Evolutionary conservation across 2,888 invertebrate genomes (phyloP).

Genomic region (Drosophila phalerata): DNA sequence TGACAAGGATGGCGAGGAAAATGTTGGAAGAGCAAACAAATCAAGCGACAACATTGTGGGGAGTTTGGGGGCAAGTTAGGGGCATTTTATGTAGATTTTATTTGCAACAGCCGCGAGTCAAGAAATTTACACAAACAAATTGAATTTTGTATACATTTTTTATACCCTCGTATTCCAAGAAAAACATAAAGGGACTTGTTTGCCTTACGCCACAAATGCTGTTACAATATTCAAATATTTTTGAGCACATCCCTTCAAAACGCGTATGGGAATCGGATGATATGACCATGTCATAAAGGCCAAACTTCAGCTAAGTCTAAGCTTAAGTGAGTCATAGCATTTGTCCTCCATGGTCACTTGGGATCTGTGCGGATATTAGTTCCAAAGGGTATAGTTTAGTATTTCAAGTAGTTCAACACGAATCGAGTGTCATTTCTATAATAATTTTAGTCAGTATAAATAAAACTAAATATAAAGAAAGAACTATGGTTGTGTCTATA

Average conservation of each 20-base stretch:
- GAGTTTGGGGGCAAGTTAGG: slow-evolving; percentile 5
- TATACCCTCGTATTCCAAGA: slow-evolving; percentile 54
- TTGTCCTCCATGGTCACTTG: slow-evolving; percentile 6
- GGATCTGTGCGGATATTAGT: background rate
- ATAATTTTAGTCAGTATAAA: too few species aligned
- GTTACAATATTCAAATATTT: slow-evolving; percentile 32
- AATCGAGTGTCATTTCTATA: too few species aligned
- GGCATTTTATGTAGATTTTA: slow-evolving; percentile 75
- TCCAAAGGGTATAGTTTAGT: too few species aligned
- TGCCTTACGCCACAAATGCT: slow-evolving; percentile 53
- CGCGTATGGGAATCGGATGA: background rate
- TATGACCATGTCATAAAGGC: slow-evolving; percentile 12
- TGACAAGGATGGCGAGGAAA: background rate
- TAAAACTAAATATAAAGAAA: too few species aligned
- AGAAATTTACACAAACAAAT: slow-evolving; percentile 73
- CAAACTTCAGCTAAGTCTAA: slow-evolving; percentile 2
- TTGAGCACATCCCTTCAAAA: background rate
- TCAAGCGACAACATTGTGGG: slow-evolving; percentile 48
- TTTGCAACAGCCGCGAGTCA: slow-evolving; percentile 77
- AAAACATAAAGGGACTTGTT: slow-evolving; percentile 64
- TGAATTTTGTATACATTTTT: slow-evolving; percentile 77
- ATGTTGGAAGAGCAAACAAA: slow-evolving; percentile 49
- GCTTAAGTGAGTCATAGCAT: slow-evolving; percentile 8
- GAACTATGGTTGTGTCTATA: too few species aligned
- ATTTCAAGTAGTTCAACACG: too few species aligned